A percentile compares a stretch with the other conserved stretches of the same genome.
Evolutionary conservation across 2,113 vertebrate species (phyloP).

Genomic region (Columba janthina): DNA sequence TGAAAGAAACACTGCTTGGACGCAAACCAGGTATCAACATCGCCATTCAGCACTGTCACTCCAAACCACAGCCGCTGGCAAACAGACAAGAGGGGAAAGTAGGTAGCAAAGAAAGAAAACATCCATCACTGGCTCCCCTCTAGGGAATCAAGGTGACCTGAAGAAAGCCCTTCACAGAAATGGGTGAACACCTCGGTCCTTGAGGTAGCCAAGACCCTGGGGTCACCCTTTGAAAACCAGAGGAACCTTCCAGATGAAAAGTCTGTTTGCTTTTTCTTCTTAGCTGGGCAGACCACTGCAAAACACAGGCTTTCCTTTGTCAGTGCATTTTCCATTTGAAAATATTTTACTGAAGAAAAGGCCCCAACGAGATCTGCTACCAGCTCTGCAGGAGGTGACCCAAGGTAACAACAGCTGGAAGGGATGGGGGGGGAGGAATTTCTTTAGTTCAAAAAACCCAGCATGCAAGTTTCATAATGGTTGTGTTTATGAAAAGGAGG

Average conservation of each 20-base stretch:
- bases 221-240: neutral
- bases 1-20: conserved; percentile 40
- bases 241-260: neutral
- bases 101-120: neutral
- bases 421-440: neutral
- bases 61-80: neutral
- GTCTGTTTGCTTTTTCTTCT: neutral
- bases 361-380: neutral
- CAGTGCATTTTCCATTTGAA: neutral
- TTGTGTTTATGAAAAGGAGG: neutral
- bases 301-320: neutral
- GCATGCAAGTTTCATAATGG: accelerated
- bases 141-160: neutral
- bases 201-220: neutral
- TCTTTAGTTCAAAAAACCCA: neutral
- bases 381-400: neutral
- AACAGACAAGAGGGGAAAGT: neutral
- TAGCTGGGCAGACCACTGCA: neutral
- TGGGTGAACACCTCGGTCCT: neutral
- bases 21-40: conserved; percentile 12
- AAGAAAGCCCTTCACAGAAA: neutral
- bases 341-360: neutral
- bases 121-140: neutral
- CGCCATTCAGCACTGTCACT: conserved; percentile 8
- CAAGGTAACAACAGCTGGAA: neutral